Conservation (phyloP, 2,113 vertebrate genomes). For the Heloderma charlesbogerti region DNA sequence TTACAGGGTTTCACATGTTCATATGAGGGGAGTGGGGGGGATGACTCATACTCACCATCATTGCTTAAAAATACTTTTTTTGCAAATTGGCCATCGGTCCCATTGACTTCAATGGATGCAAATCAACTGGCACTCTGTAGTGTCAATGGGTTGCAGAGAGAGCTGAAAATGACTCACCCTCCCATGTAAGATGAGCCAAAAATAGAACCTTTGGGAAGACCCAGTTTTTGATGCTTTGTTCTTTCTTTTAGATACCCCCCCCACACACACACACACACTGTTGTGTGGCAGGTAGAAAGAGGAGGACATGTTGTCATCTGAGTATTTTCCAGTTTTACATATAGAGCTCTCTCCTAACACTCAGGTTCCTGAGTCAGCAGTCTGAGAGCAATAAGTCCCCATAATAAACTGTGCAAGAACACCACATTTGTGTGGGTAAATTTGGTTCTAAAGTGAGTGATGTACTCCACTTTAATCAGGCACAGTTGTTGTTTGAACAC, state of each 20-base stretch:
- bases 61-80: not conserved
- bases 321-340: conserved; percentile 64
- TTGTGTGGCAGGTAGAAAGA: conserved; percentile 29
- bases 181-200: conserved; percentile 28
- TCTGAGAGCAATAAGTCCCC: conserved; percentile 62
- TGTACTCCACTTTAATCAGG: conserved; percentile 65
- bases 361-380: conserved; percentile 69
- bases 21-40: not conserved
- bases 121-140: not conserved
- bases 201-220: conserved; percentile 29
- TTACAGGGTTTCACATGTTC: not conserved
- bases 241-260: not conserved
- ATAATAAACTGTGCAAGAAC: conserved; percentile 65
- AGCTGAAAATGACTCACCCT: conserved; percentile 29
- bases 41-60: not conserved
- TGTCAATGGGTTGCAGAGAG: not conserved
- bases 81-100: not conserved
- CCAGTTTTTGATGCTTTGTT: conserved; percentile 30
- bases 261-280: not conserved
- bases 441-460: conserved; percentile 69
- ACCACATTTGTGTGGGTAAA: conserved; percentile 68
- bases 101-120: not conserved
- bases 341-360: conserved; percentile 49
- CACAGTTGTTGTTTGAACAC: conserved; percentile 60
- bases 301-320: not conserved